Evolutionary conservation across 2,888 invertebrate species (phyloP).

Genomic region (Sphinx pinastri): DNA sequence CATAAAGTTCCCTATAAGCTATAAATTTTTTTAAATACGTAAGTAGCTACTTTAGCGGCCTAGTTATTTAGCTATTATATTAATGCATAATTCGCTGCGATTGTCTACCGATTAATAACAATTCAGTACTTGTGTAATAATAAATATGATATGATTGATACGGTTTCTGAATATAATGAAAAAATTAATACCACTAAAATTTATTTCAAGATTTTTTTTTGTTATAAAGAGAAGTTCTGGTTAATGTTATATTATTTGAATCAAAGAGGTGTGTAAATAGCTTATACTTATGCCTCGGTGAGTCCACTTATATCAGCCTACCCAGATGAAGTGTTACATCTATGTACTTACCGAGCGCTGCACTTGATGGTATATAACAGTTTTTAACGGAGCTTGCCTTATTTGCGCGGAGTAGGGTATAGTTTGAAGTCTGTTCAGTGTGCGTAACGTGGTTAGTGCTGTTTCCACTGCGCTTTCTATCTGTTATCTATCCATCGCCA

Average conservation of each 20-base stretch:
- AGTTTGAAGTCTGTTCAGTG: conserved; percentile 55
- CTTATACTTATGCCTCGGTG: background rate
- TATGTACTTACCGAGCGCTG: background rate
- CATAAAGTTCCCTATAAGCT: background rate
- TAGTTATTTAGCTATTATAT: too few relatives aligned
- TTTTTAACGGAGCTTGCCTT: conserved; percentile 27
- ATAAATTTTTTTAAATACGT: background rate
- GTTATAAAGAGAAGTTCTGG: background rate
- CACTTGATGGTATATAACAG: conserved; percentile 3
- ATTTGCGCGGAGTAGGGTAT: conserved; percentile 27
- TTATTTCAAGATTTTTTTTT: background rate
- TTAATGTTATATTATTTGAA: background rate
- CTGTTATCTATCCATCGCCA: conserved; percentile 71
- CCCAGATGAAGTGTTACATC: background rate
- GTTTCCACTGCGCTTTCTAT: conserved; percentile 74
- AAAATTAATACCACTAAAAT: conserved; percentile 4
- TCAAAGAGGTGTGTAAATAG: background rate
- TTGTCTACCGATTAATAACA: too few relatives aligned
- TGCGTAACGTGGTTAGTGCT: conserved; percentile 78
- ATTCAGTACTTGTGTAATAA: background rate
- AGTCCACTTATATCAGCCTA: background rate
- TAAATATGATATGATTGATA: too few relatives aligned
- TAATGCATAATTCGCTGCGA: too few relatives aligned
- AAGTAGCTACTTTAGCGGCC: too few relatives aligned
- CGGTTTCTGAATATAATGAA: background rate